A percentile compares a stretch with the other conserved stretches of the same genome.
Evolutionary conservation across 2,888 invertebrate species (phyloP).

Genomic region (Trypoxylon attenuatum): DNA sequence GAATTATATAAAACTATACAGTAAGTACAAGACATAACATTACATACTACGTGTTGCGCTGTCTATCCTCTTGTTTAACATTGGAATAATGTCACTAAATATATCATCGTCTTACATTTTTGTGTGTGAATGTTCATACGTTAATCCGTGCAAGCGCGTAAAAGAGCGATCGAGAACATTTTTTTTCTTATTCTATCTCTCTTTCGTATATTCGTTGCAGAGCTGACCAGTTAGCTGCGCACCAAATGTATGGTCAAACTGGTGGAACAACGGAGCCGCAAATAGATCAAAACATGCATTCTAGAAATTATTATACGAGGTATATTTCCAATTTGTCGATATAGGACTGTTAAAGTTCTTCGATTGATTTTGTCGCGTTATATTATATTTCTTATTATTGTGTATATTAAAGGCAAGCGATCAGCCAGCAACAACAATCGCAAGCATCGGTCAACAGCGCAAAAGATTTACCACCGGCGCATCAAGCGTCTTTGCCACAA

Average conservation of each 20-base stretch:
- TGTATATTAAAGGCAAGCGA: slow-evolving; percentile 61
- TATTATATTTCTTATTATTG: slow-evolving; percentile 2
- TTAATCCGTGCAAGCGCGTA: too few species aligned
- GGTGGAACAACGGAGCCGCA: slow-evolving; percentile 65
- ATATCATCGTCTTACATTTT: not conserved
- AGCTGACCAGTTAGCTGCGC: slow-evolving; percentile 69
- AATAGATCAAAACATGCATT: slow-evolving; percentile 71
- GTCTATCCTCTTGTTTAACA: too few species aligned
- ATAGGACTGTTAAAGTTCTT: not conserved
- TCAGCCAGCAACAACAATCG: slow-evolving; percentile 67
- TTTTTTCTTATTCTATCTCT: not conserved
- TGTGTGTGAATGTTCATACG: too few species aligned
- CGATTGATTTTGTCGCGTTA: too few species aligned
- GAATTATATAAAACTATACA: slow-evolving; percentile 83
- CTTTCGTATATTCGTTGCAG: slow-evolving; percentile 52
- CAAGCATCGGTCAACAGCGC: slow-evolving; percentile 60
- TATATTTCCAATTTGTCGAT: slow-evolving; percentile 2
- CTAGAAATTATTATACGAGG: slow-evolving; percentile 63
- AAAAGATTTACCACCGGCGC: slow-evolving; percentile 71
- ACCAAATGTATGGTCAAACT: slow-evolving; percentile 69
- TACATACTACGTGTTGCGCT: too few species aligned
- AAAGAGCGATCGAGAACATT: too few species aligned
- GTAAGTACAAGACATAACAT: slow-evolving; percentile 75
- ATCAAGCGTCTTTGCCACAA: slow-evolving; percentile 72
- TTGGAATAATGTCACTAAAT: not conserved